phyloP scores from a whole-genome alignment of 1,140 invertebrate genomes.

The Bombus impatiens region DNA sequence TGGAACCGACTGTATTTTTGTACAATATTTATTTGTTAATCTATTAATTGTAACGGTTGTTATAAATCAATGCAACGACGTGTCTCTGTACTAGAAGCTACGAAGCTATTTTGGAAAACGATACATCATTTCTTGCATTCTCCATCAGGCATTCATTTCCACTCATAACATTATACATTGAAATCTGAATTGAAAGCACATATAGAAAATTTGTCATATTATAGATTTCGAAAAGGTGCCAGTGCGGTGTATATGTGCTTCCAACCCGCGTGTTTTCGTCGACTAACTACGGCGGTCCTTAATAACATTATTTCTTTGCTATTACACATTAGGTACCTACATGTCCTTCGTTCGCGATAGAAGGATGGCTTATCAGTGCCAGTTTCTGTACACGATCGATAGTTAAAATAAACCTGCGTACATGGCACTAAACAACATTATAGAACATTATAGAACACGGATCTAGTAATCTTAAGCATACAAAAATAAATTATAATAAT shows the following conservation, averaged over 20 bases:
- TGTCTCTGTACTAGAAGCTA: conserved; percentile 57
- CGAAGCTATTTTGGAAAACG: conserved; percentile 58
- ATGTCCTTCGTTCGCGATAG: conserved; percentile 12
- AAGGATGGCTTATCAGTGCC: conserved; percentile 49
- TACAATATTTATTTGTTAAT: conserved; percentile 39
- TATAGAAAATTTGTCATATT: conserved; percentile 9
- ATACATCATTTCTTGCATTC: conserved; percentile 39
- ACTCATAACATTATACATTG: conserved; percentile 38
- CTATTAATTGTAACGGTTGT: conserved; percentile 55
- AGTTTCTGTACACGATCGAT: conserved; percentile 50
- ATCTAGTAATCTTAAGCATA: conserved; percentile 74
- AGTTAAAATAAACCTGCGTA: conserved; percentile 52
- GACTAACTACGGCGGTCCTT: conserved; percentile 19
- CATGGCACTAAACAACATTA: conserved; percentile 65
- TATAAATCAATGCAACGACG: conserved; percentile 61
- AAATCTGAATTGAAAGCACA: conserved; percentile 50
- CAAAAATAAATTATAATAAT: conserved; percentile 79
- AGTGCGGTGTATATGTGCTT: conserved; percentile 41
- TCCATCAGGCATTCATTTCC: conserved; percentile 45
- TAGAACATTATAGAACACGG: conserved; percentile 58
- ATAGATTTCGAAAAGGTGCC: neutral
- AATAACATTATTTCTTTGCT: conserved; percentile 51
- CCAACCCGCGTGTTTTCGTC: conserved; percentile 29
- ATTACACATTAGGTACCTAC: conserved; percentile 63
- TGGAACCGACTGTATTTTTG: conserved; percentile 21